phyloP scores from a whole-genome alignment of 2,888 invertebrate genomes.

The Blastobasis adustella region DNA sequence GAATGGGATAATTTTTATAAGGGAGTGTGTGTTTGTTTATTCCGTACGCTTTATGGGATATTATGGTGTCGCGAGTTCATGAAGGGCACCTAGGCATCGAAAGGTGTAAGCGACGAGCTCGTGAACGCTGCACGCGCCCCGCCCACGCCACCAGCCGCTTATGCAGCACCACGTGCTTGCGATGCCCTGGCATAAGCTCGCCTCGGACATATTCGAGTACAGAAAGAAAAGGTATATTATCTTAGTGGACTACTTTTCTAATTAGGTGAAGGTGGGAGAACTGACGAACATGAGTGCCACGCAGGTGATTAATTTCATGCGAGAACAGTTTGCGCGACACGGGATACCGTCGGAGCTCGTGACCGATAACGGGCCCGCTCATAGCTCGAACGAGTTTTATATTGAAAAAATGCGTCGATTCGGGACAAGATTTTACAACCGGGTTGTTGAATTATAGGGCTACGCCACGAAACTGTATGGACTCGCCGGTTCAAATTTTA shows the following conservation, averaged over 20 bases:
- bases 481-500: constrained; percentile 9
- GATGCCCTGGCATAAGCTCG: too few species aligned
- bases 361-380: constrained; percentile 10
- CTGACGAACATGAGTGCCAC: constrained; percentile 6
- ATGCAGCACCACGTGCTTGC: constrained; percentile 5
- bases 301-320: constrained; percentile 6
- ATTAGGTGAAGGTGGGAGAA: constrained; percentile 4
- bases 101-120: too few species aligned
- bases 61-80: too few species aligned
- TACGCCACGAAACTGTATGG: constrained; percentile 10
- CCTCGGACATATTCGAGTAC: constrained; percentile 16
- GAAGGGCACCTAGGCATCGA: too few species aligned
- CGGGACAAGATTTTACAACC: constrained; percentile 8
- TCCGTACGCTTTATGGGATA: constrained; percentile 6
- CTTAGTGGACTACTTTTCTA: constrained; percentile 7
- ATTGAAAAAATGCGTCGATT: constrained; percentile 6
- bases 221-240: constrained; percentile 11
- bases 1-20: constrained; percentile 15
- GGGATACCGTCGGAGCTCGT: constrained; percentile 8
- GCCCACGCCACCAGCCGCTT: constrained; percentile 13
- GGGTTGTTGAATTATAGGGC: constrained; percentile 10
- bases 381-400: constrained; percentile 8
- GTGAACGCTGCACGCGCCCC: constrained; percentile 4
- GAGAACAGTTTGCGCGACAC: constrained; percentile 2
- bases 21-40: constrained; percentile 12